These are phyloP conservation scores for Hydrolagus affinis DNA, from an alignment of 2,113 vertebrate species.

Conservation along the genomic window DNA sequence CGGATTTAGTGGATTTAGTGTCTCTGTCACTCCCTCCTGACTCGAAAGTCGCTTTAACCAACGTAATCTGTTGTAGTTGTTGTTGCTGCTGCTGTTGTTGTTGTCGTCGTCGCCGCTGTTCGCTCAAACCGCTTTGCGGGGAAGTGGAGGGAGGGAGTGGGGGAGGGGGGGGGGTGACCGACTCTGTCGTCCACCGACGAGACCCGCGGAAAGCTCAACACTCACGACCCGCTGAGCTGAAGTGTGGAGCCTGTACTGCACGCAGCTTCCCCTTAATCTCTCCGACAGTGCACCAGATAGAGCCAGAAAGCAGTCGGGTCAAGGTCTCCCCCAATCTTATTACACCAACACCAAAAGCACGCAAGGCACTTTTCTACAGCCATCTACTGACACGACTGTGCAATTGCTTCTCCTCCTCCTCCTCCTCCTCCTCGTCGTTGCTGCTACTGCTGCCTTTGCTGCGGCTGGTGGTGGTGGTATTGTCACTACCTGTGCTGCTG, in stretches of 20 bases:
- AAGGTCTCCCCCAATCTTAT: slow-evolving; percentile 65
- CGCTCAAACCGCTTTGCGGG: too few relatives aligned
- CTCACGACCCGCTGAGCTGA: slow-evolving; percentile 45
- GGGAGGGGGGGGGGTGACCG: too few relatives aligned
- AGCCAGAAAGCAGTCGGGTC: slow-evolving; percentile 63
- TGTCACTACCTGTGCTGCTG: slow-evolving; percentile 14
- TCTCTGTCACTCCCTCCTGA: background rate
- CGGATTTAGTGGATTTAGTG: background rate
- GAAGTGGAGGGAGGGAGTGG: too few relatives aligned
- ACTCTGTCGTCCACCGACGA: slow-evolving; percentile 38
- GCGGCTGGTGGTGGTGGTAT: too few relatives aligned
- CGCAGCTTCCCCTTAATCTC: slow-evolving; percentile 62
- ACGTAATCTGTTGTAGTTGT: too few relatives aligned
- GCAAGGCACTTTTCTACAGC: slow-evolving; percentile 70
- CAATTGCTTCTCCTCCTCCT: slow-evolving; percentile 54
- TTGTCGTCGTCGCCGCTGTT: slow-evolving; percentile 33
- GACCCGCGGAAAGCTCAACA: slow-evolving; percentile 48
- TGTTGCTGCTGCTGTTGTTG: too few relatives aligned
- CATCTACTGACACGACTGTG: slow-evolving; percentile 66
- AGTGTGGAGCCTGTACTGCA: slow-evolving; percentile 52
- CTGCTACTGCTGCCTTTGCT: too few relatives aligned
- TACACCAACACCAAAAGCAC: slow-evolving; percentile 43
- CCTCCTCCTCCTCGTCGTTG: too few relatives aligned
- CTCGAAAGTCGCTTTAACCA: too few relatives aligned
- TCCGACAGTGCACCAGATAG: slow-evolving; percentile 73